Percentiles rank a stretch among this genome's conserved stretches.
Conservation (phyloP, 2,113 vertebrate genomes). For the Hippoglossus stenolepis region DNA sequence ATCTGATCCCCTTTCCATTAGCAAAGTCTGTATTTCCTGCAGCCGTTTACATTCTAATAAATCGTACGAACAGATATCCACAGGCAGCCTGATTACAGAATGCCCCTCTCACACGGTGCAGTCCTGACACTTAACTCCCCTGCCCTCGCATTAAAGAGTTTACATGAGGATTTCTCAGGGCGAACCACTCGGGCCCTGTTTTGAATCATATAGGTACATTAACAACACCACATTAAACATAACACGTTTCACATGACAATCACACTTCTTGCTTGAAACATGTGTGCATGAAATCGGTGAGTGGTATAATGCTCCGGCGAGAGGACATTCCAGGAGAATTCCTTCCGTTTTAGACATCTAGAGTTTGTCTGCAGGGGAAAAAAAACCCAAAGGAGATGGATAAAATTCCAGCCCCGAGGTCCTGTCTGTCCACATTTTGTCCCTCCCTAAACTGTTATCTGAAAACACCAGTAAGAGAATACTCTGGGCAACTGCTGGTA, state of each 20-base stretch:
- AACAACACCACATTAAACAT: not conserved
- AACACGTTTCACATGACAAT: conserved; percentile 9
- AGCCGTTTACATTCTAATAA: conserved; percentile 51
- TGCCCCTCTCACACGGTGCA: not conserved
- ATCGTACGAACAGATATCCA: conserved; percentile 29
- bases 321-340: conserved; percentile 58
- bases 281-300: conserved; percentile 29
- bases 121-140: conserved; percentile 14
- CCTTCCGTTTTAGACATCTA: conserved; percentile 32
- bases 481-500: conserved; percentile 23
- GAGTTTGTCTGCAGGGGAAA: not conserved
- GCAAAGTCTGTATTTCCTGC: conserved; percentile 49
- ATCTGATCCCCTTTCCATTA: conserved; percentile 44
- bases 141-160: not conserved
- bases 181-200: conserved; percentile 11
- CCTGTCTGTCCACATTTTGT: conserved; percentile 47
- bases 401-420: conserved; percentile 64
- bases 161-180: conserved; percentile 11
- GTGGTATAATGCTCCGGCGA: conserved; percentile 5
- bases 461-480: conserved; percentile 54
- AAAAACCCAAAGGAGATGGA: conserved; percentile 46
- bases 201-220: conserved; percentile 15
- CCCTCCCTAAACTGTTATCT: conserved; percentile 52
- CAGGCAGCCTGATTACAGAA: conserved; percentile 29
- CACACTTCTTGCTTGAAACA: conserved; percentile 14